Evolutionary conservation across 2,113 vertebrate genomes (phyloP), one percentile per base, ranked within the genome.

Genomic region (Orthochromis malagaraziensis): DNA sequence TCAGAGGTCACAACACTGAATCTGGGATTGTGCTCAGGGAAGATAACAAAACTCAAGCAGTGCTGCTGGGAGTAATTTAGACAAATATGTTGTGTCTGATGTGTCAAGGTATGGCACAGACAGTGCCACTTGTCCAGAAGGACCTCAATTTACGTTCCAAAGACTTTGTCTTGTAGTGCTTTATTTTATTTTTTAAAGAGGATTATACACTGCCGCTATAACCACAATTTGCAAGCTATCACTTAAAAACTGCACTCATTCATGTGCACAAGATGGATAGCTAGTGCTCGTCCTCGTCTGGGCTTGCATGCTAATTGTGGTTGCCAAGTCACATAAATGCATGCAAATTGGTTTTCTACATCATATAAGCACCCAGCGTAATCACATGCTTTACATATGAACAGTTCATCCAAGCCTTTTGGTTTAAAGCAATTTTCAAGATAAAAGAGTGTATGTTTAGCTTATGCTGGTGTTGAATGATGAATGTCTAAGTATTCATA

Each of bases 1-100:
- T 81, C 54, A 68, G 82, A 88, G 94, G 93, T 94, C 85, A 4
- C 63, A 93, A 92, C 92, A 85, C 87, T 93, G 92, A 94, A 79
- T 90, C 87, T 26, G 33, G 83, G 87, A 54, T 87, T 86, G 83
- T 60, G 88, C 85, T 79, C 58, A 54, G 55, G 79, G 89, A 81
- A 87, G 91, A 93, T 88, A 87, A 88, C 79, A 51, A 85, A 90
- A 83, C 83, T 91, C 82, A 77, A 82, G 89, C 79, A 31, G n/a
- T 49, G 19, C 54, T 38, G 60, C 79, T 26, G 33, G 83, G 80
- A 91, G 85, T 91, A 87, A 94, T 90, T 91, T 89, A 88, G 87
- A 94, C 91, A 92, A 92, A 94, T 93, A 60, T 60, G 85, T 83
- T 58, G 73, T 80, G 81, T 88, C 83, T 84, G 83, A 45, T 53